Conservation (phyloP, 2,797 vertebrate species). For the Meda fulgida region DNA sequence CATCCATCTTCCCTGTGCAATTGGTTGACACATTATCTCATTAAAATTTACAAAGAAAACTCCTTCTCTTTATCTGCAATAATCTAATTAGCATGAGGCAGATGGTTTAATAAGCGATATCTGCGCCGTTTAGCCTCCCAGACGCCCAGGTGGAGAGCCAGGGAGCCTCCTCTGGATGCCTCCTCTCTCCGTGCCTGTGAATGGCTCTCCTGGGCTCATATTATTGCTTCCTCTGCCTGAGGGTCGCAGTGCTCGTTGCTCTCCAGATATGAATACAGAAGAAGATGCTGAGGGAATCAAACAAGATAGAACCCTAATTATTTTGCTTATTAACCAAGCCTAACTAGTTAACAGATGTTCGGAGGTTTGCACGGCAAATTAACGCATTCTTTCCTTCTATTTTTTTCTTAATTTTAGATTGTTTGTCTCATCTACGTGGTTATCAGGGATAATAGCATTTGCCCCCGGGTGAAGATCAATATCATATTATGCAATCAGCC, state of each 20-base stretch:
- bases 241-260: slow-evolving; percentile 80
- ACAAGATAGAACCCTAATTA: slow-evolving; percentile 64
- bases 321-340: slow-evolving; percentile 64
- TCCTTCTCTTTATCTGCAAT: slow-evolving; percentile 87
- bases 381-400: slow-evolving; percentile 38
- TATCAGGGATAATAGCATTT: slow-evolving; percentile 56
- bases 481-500: slow-evolving; percentile 63
- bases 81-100: slow-evolving; percentile 89
- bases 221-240: slow-evolving; percentile 85
- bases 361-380: slow-evolving; percentile 49
- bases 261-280: slow-evolving; percentile 80
- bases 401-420: slow-evolving; percentile 37
- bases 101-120: slow-evolving; percentile 89
- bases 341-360: slow-evolving; percentile 64
- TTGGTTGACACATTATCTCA: slow-evolving; percentile 85
- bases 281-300: slow-evolving; percentile 58
- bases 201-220: slow-evolving; percentile 85
- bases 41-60: slow-evolving; percentile 88
- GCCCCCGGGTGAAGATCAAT: slow-evolving; percentile 61
- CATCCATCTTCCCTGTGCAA: slow-evolving; percentile 70
- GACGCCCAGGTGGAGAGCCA: slow-evolving; percentile 79
- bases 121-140: slow-evolving; percentile 82
- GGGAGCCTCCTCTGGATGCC: slow-evolving; percentile 67
- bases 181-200: slow-evolving; percentile 71
- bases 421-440: slow-evolving; percentile 57